Evolutionary conservation across 2,113 vertebrate genomes (phyloP), one percentile per base, ranked within the genome.

Genomic region (Hystrix cristata): DNA sequence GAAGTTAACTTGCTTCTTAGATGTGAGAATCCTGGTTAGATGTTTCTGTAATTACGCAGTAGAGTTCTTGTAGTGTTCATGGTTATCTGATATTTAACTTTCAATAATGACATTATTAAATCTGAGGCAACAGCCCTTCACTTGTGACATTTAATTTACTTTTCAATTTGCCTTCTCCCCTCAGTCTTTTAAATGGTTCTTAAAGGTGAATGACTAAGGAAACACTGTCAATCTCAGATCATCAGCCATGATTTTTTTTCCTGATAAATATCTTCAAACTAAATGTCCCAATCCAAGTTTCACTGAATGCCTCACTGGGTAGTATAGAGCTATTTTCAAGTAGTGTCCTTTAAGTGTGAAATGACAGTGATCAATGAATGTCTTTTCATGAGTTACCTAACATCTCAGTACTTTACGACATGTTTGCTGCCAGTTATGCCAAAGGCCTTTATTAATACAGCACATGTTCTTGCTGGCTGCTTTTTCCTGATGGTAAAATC

Each of bases 21-120:
- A 27, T 86, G 31, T 71, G 10, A 57, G 64, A 71, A 25, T 76
- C 21, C 65, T 95, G 69, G n/a, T 60, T 87, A 38, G n/a, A 34
- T 27, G 15, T 96, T 78, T 95, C 48, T 59, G 16, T 65, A 90
- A 92, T 96, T 92, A 88, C 64, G 23, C 38, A 46, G 9, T 80
- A 62, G 43, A 62, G 48, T 96, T 95, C 53, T 86, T 55, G 34
- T 48, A 43, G 83, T 88, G 81, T 93, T 94, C 86, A 94, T 95
- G 88, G 96, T 97, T 87, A 96, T 89, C 57, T 97, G 90, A 59
- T 94, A 93, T 97, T 94, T 97, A 97, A 92, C 82, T 96, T 97
- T 95, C 34, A 84, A 81, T 92, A 97, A 95, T 29, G 90, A 88
- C 51, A 80, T 97, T 97, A 97, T 97, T 97, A 97, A 95, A 93